These are phyloP conservation scores for Pterostichus madidus DNA, from an alignment of 2,888 invertebrate genomes.

Conservation along the genomic window DNA sequence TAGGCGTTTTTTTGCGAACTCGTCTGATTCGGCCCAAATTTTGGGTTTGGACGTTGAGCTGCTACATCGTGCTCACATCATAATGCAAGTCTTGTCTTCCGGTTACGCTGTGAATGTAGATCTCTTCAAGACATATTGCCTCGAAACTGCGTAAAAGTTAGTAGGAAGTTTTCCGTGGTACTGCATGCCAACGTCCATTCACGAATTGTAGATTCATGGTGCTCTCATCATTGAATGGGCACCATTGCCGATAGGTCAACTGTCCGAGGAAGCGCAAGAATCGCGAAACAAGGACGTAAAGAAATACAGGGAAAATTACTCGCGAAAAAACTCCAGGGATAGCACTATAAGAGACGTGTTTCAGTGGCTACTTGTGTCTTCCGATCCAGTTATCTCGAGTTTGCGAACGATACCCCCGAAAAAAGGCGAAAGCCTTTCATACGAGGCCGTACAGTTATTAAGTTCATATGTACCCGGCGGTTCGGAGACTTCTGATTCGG, in stretches of 20 bases:
- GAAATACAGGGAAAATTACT: too few species aligned
- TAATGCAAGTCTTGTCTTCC: neutral
- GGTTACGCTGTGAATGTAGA: conserved; percentile 56
- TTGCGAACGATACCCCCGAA: conserved; percentile 19
- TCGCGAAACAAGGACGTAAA: conserved; percentile 26
- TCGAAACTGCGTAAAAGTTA: conserved; percentile 60
- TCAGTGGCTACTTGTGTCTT: too few species aligned
- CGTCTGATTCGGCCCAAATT: conserved; percentile 21
- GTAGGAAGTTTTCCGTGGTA: conserved; percentile 56
- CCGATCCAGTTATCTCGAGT: conserved; percentile 46
- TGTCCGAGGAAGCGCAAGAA: conserved; percentile 50
- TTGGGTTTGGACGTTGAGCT: conserved; percentile 28
- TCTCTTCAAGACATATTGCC: conserved; percentile 51
- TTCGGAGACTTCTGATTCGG: too few species aligned
- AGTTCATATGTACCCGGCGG: too few species aligned
- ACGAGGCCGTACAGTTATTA: conserved; percentile 4
- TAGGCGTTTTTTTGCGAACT: conserved; percentile 69
- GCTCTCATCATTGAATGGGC: conserved; percentile 2
- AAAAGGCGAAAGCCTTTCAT: neutral
- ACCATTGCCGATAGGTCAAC: conserved; percentile 41
- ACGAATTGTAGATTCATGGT: conserved; percentile 29
- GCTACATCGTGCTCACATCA: conserved; percentile 8
- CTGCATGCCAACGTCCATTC: conserved; percentile 43
- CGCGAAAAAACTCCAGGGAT: too few species aligned
- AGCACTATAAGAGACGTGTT: too few species aligned